Evolutionary conservation across 2,888 invertebrate genomes (phyloP), one percentile per base, ranked within the genome.

Genomic region (Euphydryas editha): DNA sequence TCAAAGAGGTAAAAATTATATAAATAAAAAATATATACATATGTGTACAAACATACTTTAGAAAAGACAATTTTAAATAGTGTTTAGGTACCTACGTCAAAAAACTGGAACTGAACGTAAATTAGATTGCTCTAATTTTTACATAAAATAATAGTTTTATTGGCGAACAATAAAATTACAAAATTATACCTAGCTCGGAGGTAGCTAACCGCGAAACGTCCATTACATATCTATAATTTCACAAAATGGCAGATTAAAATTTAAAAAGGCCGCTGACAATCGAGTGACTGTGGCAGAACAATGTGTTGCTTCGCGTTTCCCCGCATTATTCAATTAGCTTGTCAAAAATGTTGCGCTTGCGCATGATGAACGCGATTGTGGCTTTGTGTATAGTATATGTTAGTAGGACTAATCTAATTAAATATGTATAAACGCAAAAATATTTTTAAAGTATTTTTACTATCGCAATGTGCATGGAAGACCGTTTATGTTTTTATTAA

Each of bases 141-240:
- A 47, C 17, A 49, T 39, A 49, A 47, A 21, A 36, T 63, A 55
- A 46, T 37, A 55, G n/a, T 60, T 65, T 56, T 44, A 65, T 60
- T 64, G 44, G 44, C 36, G 62, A 59, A 83, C 81, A 84, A 85
- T 84, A 82, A 82, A 83, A 87, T 83, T 78, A 83, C 82, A 85
- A 81, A 84, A 84, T 80, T 77, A 76, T 78, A 75, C 75, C 76
- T 79, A 79, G 78, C 77, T 75, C 81, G 81, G 78, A 78, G 81
- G 82, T 86, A 89, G 81, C 87, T 88, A 90, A 90, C 91, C 90
- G 88, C 88, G 86, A 89, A 90, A 89, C 89, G 84, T 89, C 87
- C 86, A 86, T 90, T 90, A 86, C 82, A 86, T 90, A 89, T 90
- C 85, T 86, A 89, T 90, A 90, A 90, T 90, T 86, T 87, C 85